phyloP scores from a whole-genome alignment of 2,113 vertebrate species.

The Heptranchias perlo region DNA sequence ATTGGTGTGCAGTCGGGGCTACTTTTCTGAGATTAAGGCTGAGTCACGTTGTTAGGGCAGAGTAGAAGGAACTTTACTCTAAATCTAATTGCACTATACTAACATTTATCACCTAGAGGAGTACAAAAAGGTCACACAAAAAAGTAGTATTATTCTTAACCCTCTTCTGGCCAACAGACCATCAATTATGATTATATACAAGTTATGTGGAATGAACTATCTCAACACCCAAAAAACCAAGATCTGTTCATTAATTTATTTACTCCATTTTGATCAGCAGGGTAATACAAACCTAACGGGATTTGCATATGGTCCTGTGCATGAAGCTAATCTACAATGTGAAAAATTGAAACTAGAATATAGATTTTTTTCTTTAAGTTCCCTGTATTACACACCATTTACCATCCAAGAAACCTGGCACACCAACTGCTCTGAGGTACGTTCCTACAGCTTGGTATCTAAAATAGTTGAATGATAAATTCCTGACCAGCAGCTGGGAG shows the following conservation, averaged over 20 bases:
- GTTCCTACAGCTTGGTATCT: not conserved
- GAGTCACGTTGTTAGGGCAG: not conserved
- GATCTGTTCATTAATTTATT: not conserved
- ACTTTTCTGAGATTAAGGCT: not conserved
- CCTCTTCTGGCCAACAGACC: no score
- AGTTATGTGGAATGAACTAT: not conserved
- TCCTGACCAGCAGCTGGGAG: not conserved
- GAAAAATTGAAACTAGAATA: not conserved
- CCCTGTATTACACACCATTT: not conserved
- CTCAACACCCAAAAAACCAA: not conserved
- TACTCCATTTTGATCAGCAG: not conserved
- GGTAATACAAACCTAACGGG: not conserved
- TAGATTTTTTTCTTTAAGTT: not conserved
- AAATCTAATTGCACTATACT: not conserved
- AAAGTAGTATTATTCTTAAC: not conserved
- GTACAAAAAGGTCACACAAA: no score
- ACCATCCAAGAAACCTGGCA: not conserved
- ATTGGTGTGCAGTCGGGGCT: not conserved
- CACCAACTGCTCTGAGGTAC: not conserved
- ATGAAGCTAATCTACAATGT: not conserved
- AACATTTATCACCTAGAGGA: no score
- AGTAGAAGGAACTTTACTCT: not conserved
- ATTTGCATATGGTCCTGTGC: not conserved
- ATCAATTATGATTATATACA: not conserved
- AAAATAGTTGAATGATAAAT: not conserved